Evolutionary conservation across 2,113 vertebrate species (phyloP).

Genomic region (Varanus salvator): DNA sequence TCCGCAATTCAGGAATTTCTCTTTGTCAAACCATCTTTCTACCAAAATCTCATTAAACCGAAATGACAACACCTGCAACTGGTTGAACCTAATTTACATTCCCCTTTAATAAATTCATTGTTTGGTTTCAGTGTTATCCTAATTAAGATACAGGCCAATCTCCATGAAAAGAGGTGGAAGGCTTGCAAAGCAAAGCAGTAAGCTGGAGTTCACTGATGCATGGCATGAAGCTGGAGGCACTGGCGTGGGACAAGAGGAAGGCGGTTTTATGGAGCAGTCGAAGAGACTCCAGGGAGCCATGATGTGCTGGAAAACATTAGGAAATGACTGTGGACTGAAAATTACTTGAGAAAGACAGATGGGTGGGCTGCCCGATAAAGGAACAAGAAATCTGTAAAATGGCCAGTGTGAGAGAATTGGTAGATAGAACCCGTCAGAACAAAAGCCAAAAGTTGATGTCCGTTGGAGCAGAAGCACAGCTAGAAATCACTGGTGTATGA

Average conservation of each 20-base stretch:
- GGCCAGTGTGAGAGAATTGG: slow-evolving; percentile 44
- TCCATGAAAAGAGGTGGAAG: slow-evolving; percentile 35
- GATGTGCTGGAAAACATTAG: slow-evolving; percentile 54
- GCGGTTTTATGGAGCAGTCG: slow-evolving; percentile 52
- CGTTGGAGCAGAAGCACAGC: slow-evolving; percentile 36
- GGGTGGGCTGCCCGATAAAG: slow-evolving; percentile 58
- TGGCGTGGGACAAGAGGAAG: slow-evolving; percentile 47
- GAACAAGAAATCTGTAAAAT: slow-evolving; percentile 62
- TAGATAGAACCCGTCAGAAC: slow-evolving; percentile 15
- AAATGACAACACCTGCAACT: slow-evolving; percentile 45
- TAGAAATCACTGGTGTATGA: slow-evolving; percentile 26
- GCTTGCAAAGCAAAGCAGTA: slow-evolving; percentile 11
- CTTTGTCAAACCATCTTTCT: slow-evolving; percentile 4
- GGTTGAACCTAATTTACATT: slow-evolving; percentile 47
- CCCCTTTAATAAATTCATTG: slow-evolving; percentile 35
- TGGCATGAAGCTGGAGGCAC: slow-evolving; percentile 30
- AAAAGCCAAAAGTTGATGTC: not conserved
- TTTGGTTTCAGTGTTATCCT: slow-evolving; percentile 38
- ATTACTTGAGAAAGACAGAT: slow-evolving; percentile 70
- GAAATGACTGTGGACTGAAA: slow-evolving; percentile 54
- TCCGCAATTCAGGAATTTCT: slow-evolving; percentile 27
- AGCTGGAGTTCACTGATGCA: slow-evolving; percentile 21
- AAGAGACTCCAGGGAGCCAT: slow-evolving; percentile 57
- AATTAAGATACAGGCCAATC: slow-evolving; percentile 35
- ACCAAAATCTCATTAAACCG: slow-evolving; percentile 28